Evolutionary conservation across 2,113 vertebrate species (phyloP), one percentile per base, ranked within the genome.

Genomic region (Tiliqua scincoides): DNA sequence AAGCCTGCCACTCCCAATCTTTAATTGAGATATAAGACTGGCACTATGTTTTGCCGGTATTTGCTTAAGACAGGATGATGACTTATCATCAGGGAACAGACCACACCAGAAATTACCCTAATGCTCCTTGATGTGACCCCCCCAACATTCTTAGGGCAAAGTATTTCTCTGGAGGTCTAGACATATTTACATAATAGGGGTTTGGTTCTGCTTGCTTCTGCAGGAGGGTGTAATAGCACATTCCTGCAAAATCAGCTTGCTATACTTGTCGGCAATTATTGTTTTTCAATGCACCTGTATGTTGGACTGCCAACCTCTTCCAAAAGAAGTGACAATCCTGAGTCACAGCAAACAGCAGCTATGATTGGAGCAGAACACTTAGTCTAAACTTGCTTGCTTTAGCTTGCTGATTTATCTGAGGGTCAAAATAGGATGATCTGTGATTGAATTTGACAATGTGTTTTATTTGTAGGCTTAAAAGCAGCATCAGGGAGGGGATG

Each of bases 61-160:
- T 72, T 82, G 32, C 35, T 32, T 10, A 52, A 18, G 23, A 43
- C 5, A 54, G 82, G 87, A 89, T 43, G n/a, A 85, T 75, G 0
- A 25, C 79, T 11, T 0, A 23, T 61, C 82, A 2, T 37, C 48
- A 54, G 20, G 23, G 32, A 67, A 79, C 83, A 79, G 85, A 63
- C 48, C 25, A 57, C 70, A 71, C 48, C 11, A 23, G 1, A 7
- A 12, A 37, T 68, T 37, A 59, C 27, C 81, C 40, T 54, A 76
- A 88, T 73, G 0, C 21, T 7, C 87, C 37, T 30, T 70, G 1
- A 0, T 71, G 23, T 37, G 9, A 52, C 71, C 85, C 27, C 87
- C 85, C 85, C 84, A 76, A 68, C 61, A 71, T 23, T 20, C 3
- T 82, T 90, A 89, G 62, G 85, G 78, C 79, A 82, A 67, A 83